These are phyloP conservation scores for Listrodromus nycthemerus DNA, from an alignment of 2,888 invertebrate species.

Conservation along the genomic window DNA sequence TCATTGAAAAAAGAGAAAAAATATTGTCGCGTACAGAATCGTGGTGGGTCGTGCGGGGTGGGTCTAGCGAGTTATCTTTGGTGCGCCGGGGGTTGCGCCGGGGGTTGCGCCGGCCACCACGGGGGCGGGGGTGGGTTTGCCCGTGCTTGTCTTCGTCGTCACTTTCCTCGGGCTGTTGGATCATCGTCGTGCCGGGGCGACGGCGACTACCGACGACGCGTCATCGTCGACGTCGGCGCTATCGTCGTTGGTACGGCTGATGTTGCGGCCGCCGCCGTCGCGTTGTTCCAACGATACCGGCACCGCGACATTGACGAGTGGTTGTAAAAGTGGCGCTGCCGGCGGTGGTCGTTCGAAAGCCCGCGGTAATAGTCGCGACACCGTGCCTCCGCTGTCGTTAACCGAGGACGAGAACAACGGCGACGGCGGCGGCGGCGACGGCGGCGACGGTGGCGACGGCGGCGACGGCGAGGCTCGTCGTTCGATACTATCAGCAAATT, in stretches of 20 bases:
- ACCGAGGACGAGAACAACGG: too few species aligned
- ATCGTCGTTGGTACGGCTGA: conserved; percentile 40
- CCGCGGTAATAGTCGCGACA: not conserved
- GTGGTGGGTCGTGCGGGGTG: too few species aligned
- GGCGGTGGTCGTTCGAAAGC: conserved; percentile 11
- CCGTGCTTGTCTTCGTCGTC: conserved; percentile 82
- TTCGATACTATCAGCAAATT: not conserved
- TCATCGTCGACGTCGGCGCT: conserved; percentile 53
- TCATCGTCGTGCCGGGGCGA: conserved; percentile 71
- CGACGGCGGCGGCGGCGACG: too few species aligned
- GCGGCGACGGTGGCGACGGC: not conserved
- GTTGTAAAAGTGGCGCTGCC: conserved; percentile 27
- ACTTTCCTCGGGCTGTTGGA: conserved; percentile 73
- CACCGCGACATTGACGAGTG: conserved; percentile 54
- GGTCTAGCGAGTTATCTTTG: conserved; percentile 74
- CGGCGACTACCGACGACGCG: conserved; percentile 74
- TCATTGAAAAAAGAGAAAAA: not conserved
- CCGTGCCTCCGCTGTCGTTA: not conserved
- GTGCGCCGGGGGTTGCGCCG: conserved; percentile 77
- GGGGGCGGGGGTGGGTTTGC: conserved; percentile 81
- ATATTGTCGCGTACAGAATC: conserved; percentile 67
- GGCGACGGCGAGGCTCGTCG: conserved; percentile 6
- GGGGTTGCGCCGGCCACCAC: conserved; percentile 80
- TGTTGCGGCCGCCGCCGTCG: conserved; percentile 62
- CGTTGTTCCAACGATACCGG: conserved; percentile 61